Conservation (phyloP, 2,113 vertebrate genomes). For the Xiphias gladius region DNA sequence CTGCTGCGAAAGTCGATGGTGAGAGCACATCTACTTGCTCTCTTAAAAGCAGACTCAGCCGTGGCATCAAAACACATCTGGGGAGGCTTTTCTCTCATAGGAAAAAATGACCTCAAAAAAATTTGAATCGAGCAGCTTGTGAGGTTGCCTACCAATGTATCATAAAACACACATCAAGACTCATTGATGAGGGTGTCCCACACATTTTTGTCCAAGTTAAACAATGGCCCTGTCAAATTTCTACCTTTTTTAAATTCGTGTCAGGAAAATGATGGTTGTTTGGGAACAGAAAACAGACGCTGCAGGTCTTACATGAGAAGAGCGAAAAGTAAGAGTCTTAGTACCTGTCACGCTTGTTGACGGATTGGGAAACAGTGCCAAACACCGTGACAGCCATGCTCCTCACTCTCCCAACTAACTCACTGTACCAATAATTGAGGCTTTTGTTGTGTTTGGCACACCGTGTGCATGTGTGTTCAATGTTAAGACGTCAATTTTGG, state of each 20-base stretch:
- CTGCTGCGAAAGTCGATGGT: background rate
- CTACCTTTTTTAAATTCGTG: background rate
- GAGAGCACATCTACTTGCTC: background rate
- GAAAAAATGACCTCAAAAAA: background rate
- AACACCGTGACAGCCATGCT: conserved; percentile 60
- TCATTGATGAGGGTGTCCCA: background rate
- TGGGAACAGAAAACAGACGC: conserved; percentile 24
- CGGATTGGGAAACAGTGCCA: conserved; percentile 34
- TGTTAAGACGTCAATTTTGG: conserved; percentile 48
- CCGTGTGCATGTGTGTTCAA: conserved; percentile 23
- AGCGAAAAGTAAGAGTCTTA: conserved; percentile 24
- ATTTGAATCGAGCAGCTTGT: background rate
- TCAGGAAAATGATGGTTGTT: conserved; percentile 39
- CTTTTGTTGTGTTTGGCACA: conserved; percentile 66
- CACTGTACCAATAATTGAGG: conserved; percentile 33
- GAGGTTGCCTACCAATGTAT: background rate
- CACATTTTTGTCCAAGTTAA: background rate
- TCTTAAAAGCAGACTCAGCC: background rate
- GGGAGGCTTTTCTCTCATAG: background rate
- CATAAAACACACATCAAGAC: conserved; percentile 3
- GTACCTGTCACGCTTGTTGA: conserved; percentile 64
- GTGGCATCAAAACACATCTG: background rate
- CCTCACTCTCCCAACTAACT: conserved; percentile 47
- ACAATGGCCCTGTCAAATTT: background rate
- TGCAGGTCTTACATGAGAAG: conserved; percentile 10